Base-by-base conservation (phyloP, 2,888 invertebrate species). In the Tipula confusa region DNA sequence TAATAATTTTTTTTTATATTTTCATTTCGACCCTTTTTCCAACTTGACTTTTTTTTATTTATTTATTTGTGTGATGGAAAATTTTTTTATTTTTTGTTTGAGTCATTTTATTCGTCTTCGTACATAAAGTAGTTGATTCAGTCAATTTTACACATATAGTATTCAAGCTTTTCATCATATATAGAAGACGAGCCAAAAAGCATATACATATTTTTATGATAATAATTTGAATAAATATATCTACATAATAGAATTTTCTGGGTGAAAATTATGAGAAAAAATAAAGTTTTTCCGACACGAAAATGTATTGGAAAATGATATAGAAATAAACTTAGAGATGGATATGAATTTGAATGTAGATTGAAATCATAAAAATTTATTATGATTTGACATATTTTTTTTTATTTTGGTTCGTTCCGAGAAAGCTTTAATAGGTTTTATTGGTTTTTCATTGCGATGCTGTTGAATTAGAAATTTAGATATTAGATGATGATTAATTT, bases 281-380 rank as follows among this genome's bases (percentile, higher is more conserved):
- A 13, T 38, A 13, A 64, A 64, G 64, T 64, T 64, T 64, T 64
- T 64, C 64, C 64, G 9, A 64, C 64, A 64, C 64, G 24, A 64
- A 64, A 64, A 64, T 64, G 18, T 64, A 64, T 64, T 64, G 24
- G 64, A 64, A 64, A 64, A 24, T 64, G 64, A 64, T 64, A 64
- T 64, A 64, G 64, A 64, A 64, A 64, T 64, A 64, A 6, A 9
- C 24, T 24, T 64, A 7, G 24, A 64, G 24, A 64, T 18, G 9
- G 6, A 64, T 64, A 64, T 24, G 9, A 24, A 64, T 64, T 64
- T 64, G 64, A 24, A 64, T 64, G 64, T 64, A 64, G 64, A 64
- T 64, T 64, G 64, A 64, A 64, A 64, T 64, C 64, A 64, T 64
- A 64, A 64, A 64, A 64, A 18, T 64, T 64, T 64, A 64, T 64